A percentile compares a stretch with the other conserved stretches of the same genome.
These are phyloP conservation scores for Adoxophyes honmai DNA, from an alignment of 1,140 invertebrate species.

Conservation along the genomic window DNA sequence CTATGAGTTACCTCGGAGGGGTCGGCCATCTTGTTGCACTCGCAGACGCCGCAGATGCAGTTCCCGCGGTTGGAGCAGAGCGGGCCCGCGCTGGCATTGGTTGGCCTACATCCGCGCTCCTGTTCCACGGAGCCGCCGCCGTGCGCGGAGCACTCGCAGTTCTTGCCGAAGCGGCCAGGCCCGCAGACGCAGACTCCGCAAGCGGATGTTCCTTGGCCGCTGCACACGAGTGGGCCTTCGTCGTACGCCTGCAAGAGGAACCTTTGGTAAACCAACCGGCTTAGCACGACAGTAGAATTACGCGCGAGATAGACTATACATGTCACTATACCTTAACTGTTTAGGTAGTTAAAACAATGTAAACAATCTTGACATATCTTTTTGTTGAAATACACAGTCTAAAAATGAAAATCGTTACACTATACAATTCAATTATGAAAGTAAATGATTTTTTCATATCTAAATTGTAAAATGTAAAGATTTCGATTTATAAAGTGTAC, in stretches of 20 bases:
- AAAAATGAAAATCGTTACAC: no score
- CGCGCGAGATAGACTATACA: no score
- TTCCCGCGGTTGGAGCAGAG: slow-evolving; percentile 87
- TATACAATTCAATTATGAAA: no score
- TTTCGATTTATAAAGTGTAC: no score
- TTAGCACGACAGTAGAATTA: no score
- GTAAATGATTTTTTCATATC: no score
- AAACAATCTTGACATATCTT: no score
- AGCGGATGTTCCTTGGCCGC: slow-evolving; percentile 82
- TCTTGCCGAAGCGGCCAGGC: slow-evolving; percentile 86
- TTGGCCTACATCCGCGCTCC: slow-evolving; percentile 83
- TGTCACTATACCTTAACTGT: no score
- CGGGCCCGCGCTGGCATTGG: slow-evolving; percentile 82
- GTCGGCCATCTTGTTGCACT: slow-evolving; percentile 80
- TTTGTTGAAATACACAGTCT: no score
- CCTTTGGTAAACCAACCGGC: not conserved
- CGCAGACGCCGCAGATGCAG: slow-evolving; percentile 90
- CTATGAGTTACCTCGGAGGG: slow-evolving; percentile 39
- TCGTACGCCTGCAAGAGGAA: slow-evolving; percentile 54
- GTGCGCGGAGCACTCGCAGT: slow-evolving; percentile 89
- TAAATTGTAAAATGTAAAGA: no score
- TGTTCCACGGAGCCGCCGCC: slow-evolving; percentile 71
- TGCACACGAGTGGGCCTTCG: slow-evolving; percentile 79
- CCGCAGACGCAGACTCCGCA: slow-evolving; percentile 95
- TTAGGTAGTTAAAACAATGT: no score